phyloP scores from a whole-genome alignment of 2,797 vertebrate species.

The Scleropages formosus region DNA sequence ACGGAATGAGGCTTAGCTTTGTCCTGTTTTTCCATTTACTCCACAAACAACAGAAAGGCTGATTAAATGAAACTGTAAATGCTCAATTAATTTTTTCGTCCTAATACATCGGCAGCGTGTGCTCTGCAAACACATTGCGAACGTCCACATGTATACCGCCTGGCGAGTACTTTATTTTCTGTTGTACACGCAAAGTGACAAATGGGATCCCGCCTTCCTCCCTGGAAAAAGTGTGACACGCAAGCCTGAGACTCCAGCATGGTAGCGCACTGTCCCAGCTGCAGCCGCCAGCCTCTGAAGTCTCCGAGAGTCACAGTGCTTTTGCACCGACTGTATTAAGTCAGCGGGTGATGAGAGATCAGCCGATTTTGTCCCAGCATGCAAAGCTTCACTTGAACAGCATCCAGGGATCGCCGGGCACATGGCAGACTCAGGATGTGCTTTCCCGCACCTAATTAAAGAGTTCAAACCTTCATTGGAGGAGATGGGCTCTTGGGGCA shows the following conservation, averaged over 20 bases:
- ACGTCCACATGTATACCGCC: too few relatives aligned
- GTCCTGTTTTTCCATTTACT: neutral
- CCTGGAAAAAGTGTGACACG: neutral
- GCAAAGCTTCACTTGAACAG: neutral
- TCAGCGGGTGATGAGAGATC: constrained; percentile 14
- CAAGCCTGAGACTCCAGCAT: too few relatives aligned
- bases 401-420: neutral
- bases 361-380: neutral
- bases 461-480: constrained; percentile 16
- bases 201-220: neutral
- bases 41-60: too few relatives aligned
- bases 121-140: too few relatives aligned
- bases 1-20: neutral
- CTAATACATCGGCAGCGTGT: too few relatives aligned
- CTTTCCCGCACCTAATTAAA: constrained; percentile 22
- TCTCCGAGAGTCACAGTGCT: neutral
- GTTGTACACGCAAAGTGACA: neutral
- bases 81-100: too few relatives aligned
- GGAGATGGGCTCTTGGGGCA: constrained; percentile 2
- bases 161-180: too few relatives aligned
- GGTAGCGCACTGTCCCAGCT: neutral
- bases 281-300: too few relatives aligned
- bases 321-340: neutral
- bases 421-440: neutral
- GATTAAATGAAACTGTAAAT: too few relatives aligned